phyloP scores from a whole-genome alignment of 2,888 invertebrate genomes.

The Drosophila stalkeri region DNA sequence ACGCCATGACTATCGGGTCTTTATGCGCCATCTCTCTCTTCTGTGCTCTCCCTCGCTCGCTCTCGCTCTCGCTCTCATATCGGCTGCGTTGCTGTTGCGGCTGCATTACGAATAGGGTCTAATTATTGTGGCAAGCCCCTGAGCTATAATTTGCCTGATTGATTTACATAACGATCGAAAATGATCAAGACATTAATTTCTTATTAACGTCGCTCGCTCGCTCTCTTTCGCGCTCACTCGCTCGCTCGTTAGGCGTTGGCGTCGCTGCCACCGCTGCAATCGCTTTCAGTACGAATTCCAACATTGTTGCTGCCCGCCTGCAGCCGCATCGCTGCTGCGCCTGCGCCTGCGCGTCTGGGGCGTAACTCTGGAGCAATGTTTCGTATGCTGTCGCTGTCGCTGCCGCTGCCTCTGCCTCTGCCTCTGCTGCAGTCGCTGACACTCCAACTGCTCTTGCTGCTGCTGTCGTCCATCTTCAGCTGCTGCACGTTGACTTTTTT shows the following conservation, averaged over 20 bases:
- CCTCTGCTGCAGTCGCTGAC: background rate
- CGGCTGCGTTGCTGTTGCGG: slow-evolving; percentile 61
- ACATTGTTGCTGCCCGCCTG: slow-evolving; percentile 57
- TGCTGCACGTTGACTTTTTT: slow-evolving; percentile 49
- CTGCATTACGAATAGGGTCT: slow-evolving; percentile 83
- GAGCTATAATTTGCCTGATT: slow-evolving; percentile 85
- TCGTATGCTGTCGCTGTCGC: slow-evolving; percentile 1
- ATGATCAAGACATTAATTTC: slow-evolving; percentile 85
- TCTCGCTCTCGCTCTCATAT: slow-evolving; percentile 7
- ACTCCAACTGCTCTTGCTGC: background rate
- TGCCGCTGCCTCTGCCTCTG: slow-evolving; percentile 6
- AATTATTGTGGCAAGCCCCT: slow-evolving; percentile 85
- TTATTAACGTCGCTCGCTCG: slow-evolving; percentile 82
- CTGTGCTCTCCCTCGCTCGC: slow-evolving; percentile 20
- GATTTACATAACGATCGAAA: slow-evolving; percentile 86
- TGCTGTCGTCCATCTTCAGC: slow-evolving; percentile 35
- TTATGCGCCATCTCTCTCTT: slow-evolving; percentile 14
- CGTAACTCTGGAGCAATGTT: slow-evolving; percentile 64
- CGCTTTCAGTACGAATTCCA: slow-evolving; percentile 40
- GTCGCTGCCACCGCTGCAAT: slow-evolving; percentile 36
- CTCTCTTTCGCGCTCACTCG: slow-evolving; percentile 18
- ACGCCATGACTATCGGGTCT: slow-evolving; percentile 65
- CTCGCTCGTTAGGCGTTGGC: slow-evolving; percentile 36
- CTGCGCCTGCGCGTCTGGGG: slow-evolving; percentile 60
- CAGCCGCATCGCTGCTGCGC: slow-evolving; percentile 45